These are phyloP conservation scores for Drosophila ezoana DNA, from an alignment of 2,888 invertebrate genomes.

Conservation along the genomic window DNA sequence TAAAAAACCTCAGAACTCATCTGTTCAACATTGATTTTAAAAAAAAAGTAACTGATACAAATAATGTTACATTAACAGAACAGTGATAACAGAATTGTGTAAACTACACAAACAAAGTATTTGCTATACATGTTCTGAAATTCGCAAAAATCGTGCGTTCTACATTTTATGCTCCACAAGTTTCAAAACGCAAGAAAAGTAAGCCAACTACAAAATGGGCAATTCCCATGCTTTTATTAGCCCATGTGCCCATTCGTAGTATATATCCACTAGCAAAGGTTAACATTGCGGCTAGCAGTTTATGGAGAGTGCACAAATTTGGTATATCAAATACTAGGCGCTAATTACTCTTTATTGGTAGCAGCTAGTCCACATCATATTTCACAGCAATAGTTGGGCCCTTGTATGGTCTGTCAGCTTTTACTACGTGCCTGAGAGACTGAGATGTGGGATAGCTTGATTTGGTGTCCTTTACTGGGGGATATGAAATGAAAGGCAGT, in stretches of 20 bases:
- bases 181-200: not conserved
- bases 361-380: constrained; percentile 70
- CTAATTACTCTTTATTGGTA: constrained; percentile 72
- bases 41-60: not conserved
- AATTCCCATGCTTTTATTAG: constrained; percentile 8
- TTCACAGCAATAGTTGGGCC: constrained; percentile 75
- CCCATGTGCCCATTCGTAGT: not conserved
- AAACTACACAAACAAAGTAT: no score
- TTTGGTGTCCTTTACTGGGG: constrained; percentile 69
- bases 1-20: no score
- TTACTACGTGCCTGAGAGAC: constrained; percentile 68
- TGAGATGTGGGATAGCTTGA: constrained; percentile 69
- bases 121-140: no score
- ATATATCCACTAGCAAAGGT: constrained; percentile 17
- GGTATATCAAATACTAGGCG: constrained; percentile 51
- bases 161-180: not conserved
- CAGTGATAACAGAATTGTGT: no score
- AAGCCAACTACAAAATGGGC: not conserved
- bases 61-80: not conserved
- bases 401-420: constrained; percentile 73
- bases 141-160: no score
- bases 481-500: constrained; percentile 68
- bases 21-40: no score
- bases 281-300: constrained; percentile 26
- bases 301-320: constrained; percentile 52